A percentile compares a stretch with the other conserved stretches of the same genome.
Conservation (phyloP, 2,797 vertebrate species). For the Microctenopoma steveboyesi region DNA sequence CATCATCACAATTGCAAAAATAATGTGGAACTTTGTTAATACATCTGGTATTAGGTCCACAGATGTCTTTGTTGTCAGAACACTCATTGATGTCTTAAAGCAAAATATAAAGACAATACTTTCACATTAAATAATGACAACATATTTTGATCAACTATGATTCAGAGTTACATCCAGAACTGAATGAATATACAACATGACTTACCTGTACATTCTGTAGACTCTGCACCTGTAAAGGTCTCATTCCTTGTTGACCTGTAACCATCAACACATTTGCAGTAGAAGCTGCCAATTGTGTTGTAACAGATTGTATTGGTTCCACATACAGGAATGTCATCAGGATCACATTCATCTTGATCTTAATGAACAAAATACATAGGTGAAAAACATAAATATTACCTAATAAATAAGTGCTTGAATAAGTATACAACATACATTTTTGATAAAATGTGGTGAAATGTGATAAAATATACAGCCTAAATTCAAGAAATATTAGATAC, state of each 20-base stretch:
- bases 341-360: slow-evolving; percentile 55
- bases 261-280: slow-evolving; percentile 64
- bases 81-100: slow-evolving; percentile 76
- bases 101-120: neutral
- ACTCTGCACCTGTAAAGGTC: fast-evolving
- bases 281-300: slow-evolving; percentile 61
- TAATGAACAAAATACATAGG: slow-evolving; percentile 9
- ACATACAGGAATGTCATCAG: neutral
- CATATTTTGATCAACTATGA: neutral
- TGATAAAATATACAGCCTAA: too few relatives aligned
- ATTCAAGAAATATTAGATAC: too few relatives aligned
- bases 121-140: neutral
- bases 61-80: fast-evolving
- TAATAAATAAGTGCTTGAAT: fast-evolving
- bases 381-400: neutral
- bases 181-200: neutral
- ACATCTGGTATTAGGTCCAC: slow-evolving; percentile 58
- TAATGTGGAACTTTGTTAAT: neutral
- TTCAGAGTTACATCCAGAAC: too few relatives aligned
- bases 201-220: slow-evolving; percentile 43
- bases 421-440: neutral
- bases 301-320: fast-evolving
- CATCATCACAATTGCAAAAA: slow-evolving; percentile 49
- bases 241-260: fast-evolving
- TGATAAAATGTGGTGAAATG: too few relatives aligned